Base-by-base conservation (phyloP, 2,888 invertebrate genomes). In the Tethea ocularis region DNA sequence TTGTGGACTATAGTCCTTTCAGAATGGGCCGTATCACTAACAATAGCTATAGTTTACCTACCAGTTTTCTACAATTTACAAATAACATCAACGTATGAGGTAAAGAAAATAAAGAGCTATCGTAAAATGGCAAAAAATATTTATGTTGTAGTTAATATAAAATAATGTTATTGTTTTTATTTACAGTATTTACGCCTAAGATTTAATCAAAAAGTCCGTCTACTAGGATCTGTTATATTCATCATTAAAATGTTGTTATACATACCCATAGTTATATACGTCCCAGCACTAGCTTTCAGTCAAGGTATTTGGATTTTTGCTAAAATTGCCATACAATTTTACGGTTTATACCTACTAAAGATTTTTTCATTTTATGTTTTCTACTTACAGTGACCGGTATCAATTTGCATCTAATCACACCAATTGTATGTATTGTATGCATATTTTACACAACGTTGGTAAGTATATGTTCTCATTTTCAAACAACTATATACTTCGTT, bases 391-490 rank as follows among this genome's bases (percentile, higher is more conserved):
- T 97, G 57, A 97, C 97, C 56, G 97, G 97, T 33, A 94, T 97
- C 62, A 95, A 96, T 72, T 91, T 97, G 33, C 97, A 97, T 88
- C 88, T 96, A 66, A 95, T 97, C 29, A 96, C 97, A 13, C 95
- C 96, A 0, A 94, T 96, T 24, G 97, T 97, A 1, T 97, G 97
- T 83, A 87, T 96, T 41, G 96, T 97, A n/a, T 97, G 97, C 89
- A 98, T 97, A 69, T 97, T 98, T 89, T 98, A 98, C 87, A 98
- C 98, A 0, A 97, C 97, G 62, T 84, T 97, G 84, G 97, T 97
- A 91, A 95, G 96, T 94, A 77, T 62, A 24, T 51, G 4, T 33
- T n/a, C n/a, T n/a, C n/a, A n/a, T n/a, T n/a, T n/a, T n/a, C n/a
- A n/a, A n/a, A n/a, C n/a, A n/a, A n/a, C n/a, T n/a, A n/a, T n/a